Evolutionary conservation across 2,113 vertebrate genomes (phyloP).

Genomic region (Tychaedon coryphoeus): DNA sequence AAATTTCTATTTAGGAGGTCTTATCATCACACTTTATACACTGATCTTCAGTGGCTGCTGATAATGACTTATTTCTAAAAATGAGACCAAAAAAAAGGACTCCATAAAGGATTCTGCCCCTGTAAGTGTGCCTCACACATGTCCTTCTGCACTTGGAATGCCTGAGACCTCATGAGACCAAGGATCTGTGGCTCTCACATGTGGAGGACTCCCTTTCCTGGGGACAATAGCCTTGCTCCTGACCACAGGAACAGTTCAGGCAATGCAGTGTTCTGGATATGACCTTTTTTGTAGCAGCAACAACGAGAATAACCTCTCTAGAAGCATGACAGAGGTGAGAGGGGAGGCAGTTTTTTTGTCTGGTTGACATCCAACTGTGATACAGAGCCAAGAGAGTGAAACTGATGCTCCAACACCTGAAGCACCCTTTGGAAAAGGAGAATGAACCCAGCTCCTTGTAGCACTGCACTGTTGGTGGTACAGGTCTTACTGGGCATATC

Average conservation of each 20-base stretch:
- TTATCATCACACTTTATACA: background rate
- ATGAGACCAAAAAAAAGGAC: background rate
- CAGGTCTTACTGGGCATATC: background rate
- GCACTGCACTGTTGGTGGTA: background rate
- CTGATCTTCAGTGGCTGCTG: background rate
- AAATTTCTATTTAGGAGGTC: background rate
- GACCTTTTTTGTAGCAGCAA: background rate
- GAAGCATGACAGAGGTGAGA: background rate
- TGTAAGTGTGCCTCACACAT: background rate
- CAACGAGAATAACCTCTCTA: background rate
- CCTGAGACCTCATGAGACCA: background rate
- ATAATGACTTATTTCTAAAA: background rate
- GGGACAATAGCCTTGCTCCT: background rate
- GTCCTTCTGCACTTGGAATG: background rate
- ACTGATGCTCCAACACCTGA: background rate
- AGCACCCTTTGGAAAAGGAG: background rate
- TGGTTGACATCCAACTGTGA: background rate
- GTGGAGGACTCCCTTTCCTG: background rate
- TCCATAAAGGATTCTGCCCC: background rate
- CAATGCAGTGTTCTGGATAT: background rate
- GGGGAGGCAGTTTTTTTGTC: background rate
- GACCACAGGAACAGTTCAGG: background rate
- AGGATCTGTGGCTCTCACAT: background rate
- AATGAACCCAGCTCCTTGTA: background rate
- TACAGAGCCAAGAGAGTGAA: no score